Evolutionary conservation across 2,113 vertebrate genomes (phyloP).

Genomic region (Pelodiscus sinensis): DNA sequence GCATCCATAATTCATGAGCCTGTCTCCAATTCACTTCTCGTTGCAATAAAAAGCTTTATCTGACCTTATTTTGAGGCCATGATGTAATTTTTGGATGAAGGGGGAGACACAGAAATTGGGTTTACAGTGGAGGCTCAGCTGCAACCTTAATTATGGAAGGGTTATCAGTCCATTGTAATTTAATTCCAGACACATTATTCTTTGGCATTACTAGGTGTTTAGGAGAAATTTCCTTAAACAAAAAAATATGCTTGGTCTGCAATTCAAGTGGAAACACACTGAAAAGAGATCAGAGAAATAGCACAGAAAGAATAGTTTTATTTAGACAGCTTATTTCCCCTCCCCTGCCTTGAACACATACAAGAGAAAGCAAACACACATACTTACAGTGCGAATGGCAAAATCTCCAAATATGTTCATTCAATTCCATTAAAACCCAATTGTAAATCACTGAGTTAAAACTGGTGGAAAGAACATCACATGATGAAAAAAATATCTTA

Average conservation of each 20-base stretch:
- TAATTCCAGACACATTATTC: neutral
- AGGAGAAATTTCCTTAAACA: neutral
- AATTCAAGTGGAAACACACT: neutral
- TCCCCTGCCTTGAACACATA: neutral
- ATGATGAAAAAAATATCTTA: neutral
- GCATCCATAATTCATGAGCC: constrained; percentile 42
- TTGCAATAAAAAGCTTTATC: constrained; percentile 40
- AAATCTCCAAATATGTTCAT: neutral
- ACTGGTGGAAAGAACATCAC: neutral
- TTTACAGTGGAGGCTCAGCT: constrained; percentile 23
- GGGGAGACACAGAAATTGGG: neutral
- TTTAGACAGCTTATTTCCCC: neutral
- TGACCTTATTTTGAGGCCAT: constrained; percentile 41
- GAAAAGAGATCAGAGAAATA: neutral
- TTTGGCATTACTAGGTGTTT: neutral
- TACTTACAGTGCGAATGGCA: neutral
- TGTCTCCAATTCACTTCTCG: constrained; percentile 53
- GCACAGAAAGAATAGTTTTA: neutral
- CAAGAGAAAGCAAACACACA: neutral
- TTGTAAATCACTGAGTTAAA: neutral
- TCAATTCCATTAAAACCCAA: neutral
- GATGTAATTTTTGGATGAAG: neutral
- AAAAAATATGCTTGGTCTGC: neutral
- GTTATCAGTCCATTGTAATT: neutral
- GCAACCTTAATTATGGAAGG: neutral